Base-by-base conservation (phyloP, 2,113 vertebrate species). In the Malurus alboscapulatus region DNA sequence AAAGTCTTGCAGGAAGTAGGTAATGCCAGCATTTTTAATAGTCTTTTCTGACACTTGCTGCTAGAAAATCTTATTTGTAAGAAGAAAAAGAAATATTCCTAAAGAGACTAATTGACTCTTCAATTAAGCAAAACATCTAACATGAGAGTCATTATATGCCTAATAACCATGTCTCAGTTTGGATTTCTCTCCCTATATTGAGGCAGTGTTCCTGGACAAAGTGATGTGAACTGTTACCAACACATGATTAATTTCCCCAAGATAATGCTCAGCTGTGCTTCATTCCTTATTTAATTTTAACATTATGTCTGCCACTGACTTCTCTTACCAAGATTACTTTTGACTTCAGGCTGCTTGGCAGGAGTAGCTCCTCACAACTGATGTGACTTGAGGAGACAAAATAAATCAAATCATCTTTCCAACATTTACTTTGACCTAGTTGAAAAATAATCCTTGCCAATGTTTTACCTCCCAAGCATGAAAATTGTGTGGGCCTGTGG, bases 391-490 rank as follows among this genome's bases (percentile, higher is more conserved):
- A 87, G 67, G 89, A 89, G 71, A 88, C 69, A 94, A 90, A 95
- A 94, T 84, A 87, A 79, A 96, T 94, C 87, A 89, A 92, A 82
- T 92, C 3, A 36, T 83, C 79, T 89, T 93, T 88, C 36, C 67
- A 84, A 53, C 36, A 67, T 84, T 88, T 95, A 63, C 50, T 93
- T n/a, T 96, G 77, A 84, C 78, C 83, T 93, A 80, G n/a, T 32
- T 94, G 87, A 95, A 95, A 94, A 96, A 76, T 81, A 82, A 81
- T 75, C 47, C 53, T 84, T 95, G 51, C n/a, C 48, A 73, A 25
- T 87, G 30, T 83, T 95, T 92, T 93, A 55, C 54, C 47, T 94
- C 53, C 47, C 40, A 75, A 77, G 72, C 65, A 74, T 30, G 44
- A 87, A 86, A 65, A 93, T 53, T 3, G 6, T 93, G 44, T 84